A percentile compares a stretch with the other conserved stretches of the same genome.
phyloP scores from a whole-genome alignment of 2,888 invertebrate genomes.

The Drosophila melanosoma region DNA sequence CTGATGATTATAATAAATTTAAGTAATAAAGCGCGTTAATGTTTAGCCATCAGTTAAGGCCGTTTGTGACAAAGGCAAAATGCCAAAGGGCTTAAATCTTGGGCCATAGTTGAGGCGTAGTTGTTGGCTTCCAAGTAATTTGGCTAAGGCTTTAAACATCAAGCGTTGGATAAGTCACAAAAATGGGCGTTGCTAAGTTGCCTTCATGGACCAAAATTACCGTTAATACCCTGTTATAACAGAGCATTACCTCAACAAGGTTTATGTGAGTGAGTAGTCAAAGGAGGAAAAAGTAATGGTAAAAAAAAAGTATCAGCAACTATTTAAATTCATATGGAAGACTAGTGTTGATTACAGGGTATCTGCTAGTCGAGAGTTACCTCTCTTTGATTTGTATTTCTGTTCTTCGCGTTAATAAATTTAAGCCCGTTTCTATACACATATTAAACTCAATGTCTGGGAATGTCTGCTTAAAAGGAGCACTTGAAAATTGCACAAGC shows the following conservation, averaged over 20 bases:
- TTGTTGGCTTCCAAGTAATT: slow-evolving; percentile 15
- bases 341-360: neutral
- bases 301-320: neutral
- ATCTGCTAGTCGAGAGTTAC: neutral
- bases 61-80: slow-evolving; percentile 58
- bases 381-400: neutral
- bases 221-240: neutral
- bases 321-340: neutral
- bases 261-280: neutral
- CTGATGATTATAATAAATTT: slow-evolving; percentile 76
- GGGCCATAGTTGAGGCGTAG: slow-evolving; percentile 19
- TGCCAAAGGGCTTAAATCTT: slow-evolving; percentile 44
- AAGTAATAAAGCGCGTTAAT: slow-evolving; percentile 79
- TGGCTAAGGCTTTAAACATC: slow-evolving; percentile 53
- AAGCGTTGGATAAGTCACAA: slow-evolving; percentile 31
- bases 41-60: slow-evolving; percentile 69
- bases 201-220: neutral
- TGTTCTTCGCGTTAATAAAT: slow-evolving; percentile 2
- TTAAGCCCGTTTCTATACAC: slow-evolving; percentile 2
- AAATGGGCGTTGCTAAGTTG: slow-evolving; percentile 16
- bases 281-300: neutral
- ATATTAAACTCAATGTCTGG: slow-evolving; percentile 4
- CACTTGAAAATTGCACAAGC: slow-evolving; percentile 11
- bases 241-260: neutral
- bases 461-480: slow-evolving; percentile 4